Evolutionary conservation across 2,113 vertebrate genomes (phyloP).

Genomic region (Talpa occidentalis): DNA sequence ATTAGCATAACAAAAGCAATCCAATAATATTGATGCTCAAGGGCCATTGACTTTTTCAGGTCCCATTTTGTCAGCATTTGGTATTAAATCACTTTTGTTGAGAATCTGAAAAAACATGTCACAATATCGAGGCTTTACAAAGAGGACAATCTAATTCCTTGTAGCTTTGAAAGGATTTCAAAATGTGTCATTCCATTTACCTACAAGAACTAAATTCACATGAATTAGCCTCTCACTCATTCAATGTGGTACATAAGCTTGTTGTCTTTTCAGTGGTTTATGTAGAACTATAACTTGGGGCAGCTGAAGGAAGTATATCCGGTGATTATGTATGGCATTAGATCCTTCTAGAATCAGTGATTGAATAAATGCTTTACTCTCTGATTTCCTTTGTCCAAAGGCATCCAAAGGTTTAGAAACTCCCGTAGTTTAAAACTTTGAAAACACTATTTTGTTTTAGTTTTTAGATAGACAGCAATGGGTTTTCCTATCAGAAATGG

Average conservation of each 20-base stretch:
- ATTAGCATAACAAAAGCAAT: not conserved
- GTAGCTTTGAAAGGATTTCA: conserved; percentile 26
- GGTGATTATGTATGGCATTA: too few species aligned
- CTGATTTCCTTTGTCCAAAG: not conserved
- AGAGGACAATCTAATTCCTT: conserved; percentile 12
- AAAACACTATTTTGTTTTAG: conserved; percentile 42
- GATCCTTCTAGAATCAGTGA: conserved; percentile 29
- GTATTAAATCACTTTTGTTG: not conserved
- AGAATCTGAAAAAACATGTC: not conserved
- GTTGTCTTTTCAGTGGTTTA: not conserved
- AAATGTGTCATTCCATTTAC: not conserved
- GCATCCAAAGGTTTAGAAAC: not conserved
- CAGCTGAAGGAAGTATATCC: not conserved
- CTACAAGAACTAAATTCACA: not conserved
- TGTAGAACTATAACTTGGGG: not conserved
- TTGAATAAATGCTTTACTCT: not conserved
- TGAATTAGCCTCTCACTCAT: not conserved
- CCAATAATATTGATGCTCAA: not conserved
- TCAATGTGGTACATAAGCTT: not conserved
- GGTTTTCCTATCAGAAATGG: not conserved
- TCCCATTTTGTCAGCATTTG: not conserved
- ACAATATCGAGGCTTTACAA: not conserved
- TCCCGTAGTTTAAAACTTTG: conserved; percentile 48
- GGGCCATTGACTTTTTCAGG: not conserved
- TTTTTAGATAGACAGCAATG: not conserved